phyloP scores from a whole-genome alignment of 2,888 invertebrate species.

The Thera obeliscata region DNA sequence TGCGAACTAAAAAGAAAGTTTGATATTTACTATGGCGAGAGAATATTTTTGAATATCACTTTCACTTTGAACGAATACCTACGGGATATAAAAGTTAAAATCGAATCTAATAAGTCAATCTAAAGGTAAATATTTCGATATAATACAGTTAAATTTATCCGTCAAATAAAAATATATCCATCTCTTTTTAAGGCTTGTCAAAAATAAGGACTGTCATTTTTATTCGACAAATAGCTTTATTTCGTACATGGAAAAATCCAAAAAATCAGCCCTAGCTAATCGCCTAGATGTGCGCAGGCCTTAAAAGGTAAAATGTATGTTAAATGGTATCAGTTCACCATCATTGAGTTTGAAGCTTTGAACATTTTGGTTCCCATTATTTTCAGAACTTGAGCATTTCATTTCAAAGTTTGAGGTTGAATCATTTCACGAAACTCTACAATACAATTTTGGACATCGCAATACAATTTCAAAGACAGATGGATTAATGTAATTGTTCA shows the following conservation, averaged over 20 bases:
- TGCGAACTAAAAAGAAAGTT: constrained; percentile 38
- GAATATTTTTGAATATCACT: constrained; percentile 21
- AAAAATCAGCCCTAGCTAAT: too few relatives aligned
- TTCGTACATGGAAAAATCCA: too few relatives aligned
- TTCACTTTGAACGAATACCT: constrained; percentile 1
- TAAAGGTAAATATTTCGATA: too few relatives aligned
- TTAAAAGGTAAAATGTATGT: not conserved
- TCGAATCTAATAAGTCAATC: not conserved
- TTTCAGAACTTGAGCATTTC: constrained; percentile 26
- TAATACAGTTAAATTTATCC: too few relatives aligned
- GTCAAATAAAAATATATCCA: too few relatives aligned
- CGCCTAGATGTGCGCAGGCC: too few relatives aligned
- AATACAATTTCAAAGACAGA: constrained; percentile 44
- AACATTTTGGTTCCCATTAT: constrained; percentile 21
- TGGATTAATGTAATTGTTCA: constrained; percentile 44
- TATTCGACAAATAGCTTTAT: too few relatives aligned
- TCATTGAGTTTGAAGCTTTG: constrained; percentile 9
- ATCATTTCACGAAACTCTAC: constrained; percentile 32
- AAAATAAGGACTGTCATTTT: too few relatives aligned
- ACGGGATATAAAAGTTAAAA: not conserved
- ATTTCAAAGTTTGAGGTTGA: constrained; percentile 34
- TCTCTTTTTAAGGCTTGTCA: too few relatives aligned
- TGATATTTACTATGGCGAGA: constrained; percentile 19
- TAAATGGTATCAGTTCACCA: constrained; percentile 2
- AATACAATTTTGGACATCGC: constrained; percentile 42